phyloP scores from a whole-genome alignment of 2,888 invertebrate species.

The Stramonita haemastoma region DNA sequence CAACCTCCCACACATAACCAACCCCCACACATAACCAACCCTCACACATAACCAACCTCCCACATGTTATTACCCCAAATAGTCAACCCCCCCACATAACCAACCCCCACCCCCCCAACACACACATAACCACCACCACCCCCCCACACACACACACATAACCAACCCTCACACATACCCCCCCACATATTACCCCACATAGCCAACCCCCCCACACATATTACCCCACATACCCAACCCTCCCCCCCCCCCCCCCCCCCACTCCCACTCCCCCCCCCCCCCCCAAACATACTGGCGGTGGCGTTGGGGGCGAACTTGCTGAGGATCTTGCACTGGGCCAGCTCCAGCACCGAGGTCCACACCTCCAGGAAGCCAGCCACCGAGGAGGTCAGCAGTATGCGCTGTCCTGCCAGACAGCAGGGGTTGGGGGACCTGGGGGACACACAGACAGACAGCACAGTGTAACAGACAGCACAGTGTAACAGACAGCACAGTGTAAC shows the following conservation, averaged over 20 bases:
- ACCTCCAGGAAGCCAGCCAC: conserved; percentile 62
- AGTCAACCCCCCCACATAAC: too few species aligned
- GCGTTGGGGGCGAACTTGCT: conserved; percentile 52
- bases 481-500: too few species aligned
- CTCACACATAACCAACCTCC: too few species aligned
- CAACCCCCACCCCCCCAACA: not conserved
- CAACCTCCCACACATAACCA: too few species aligned
- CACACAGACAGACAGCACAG: not conserved
- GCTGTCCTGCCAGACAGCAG: conserved; percentile 52
- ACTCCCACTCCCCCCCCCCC: too few species aligned
- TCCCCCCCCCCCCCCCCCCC: too few species aligned
- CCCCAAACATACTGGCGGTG: conserved; percentile 41
- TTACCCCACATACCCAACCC: too few species aligned
- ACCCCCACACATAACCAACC: too few species aligned
- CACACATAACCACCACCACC: not conserved
- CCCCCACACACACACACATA: not conserved
- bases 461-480: too few species aligned
- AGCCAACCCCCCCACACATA: not conserved
- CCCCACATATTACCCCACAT: not conserved
- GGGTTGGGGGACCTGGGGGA: conserved; percentile 32
- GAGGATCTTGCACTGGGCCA: conserved; percentile 63
- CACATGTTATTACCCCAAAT: too few species aligned
- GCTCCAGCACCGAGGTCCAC: conserved; percentile 66
- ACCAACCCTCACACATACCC: too few species aligned
- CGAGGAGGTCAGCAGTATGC: conserved; percentile 60